These are phyloP conservation scores for Lamellibrachia satsuma DNA, from an alignment of 2,888 invertebrate genomes.

Conservation along the genomic window DNA sequence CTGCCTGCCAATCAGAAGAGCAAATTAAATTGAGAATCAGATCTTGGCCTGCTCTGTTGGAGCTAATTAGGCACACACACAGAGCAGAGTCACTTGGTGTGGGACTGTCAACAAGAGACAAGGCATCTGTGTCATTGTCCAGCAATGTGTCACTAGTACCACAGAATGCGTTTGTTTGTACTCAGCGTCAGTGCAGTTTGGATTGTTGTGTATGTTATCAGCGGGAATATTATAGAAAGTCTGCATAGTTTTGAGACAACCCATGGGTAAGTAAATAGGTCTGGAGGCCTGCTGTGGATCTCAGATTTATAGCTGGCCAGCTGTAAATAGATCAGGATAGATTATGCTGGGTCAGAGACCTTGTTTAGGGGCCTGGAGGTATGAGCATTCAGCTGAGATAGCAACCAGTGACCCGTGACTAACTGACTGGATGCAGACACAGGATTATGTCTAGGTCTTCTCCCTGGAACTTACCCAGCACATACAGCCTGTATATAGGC, in stretches of 20 bases:
- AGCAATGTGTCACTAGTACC: background rate
- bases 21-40: slow-evolving; percentile 13
- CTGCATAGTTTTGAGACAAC: background rate
- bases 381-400: slow-evolving; percentile 3
- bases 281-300: background rate
- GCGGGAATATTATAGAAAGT: background rate
- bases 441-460: background rate
- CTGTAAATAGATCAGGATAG: slow-evolving; percentile 12
- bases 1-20: background rate
- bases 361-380: slow-evolving; percentile 2
- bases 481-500: background rate
- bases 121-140: background rate
- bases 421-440: background rate
- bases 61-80: background rate
- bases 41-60: background rate
- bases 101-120: background rate
- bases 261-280: slow-evolving; percentile 5
- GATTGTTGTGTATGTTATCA: background rate
- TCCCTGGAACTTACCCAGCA: background rate
- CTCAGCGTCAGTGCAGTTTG: slow-evolving; percentile 8
- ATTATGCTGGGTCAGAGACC: background rate
- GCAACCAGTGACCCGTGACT: background rate
- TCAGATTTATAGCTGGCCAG: slow-evolving; percentile 10
- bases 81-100: background rate
- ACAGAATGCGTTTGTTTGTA: background rate